Base-by-base conservation (phyloP, 2,888 invertebrate genomes). In the Cryptophagus acutangulus region DNA sequence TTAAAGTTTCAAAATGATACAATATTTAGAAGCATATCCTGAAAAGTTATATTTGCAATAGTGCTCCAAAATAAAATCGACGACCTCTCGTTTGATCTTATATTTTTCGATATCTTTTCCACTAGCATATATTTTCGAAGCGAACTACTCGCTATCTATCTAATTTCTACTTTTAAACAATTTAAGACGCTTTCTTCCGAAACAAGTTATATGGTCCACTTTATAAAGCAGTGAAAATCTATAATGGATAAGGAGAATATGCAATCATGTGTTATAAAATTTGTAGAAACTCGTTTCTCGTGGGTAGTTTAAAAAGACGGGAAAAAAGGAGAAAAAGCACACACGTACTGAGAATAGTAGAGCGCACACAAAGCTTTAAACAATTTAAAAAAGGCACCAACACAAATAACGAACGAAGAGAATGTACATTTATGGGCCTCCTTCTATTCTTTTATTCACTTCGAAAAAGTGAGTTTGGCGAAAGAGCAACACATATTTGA, bases 341-440 rank as follows among this genome's bases (percentile, higher is more conserved):
- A 20, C 20, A 20, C 9, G 20, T 20, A 8, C 20, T 20, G n/a
- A n/a, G n/a, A 20, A 9, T 20, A 20, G 29, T 29, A 29, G 29
- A 29, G 29, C 12, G 5, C 12, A 10, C 24, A 13, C 12, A 15
- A 3, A 15, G 14, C 31, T 31, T 16, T 31, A 31, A 31, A 31
- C 31, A 31, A 15, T 31, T 31, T 16, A 31, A 31, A 31, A 31
- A 15, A 13, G 5, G 4, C 28, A n/a, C n/a, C n/a, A n/a, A n/a
- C n/a, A 28, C 28, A 28, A 28, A 28, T 28, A 28, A 28, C 4
- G 28, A 4, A n/a, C n/a, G n/a, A 28, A 28, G 10, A 12, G 28
- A 13, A 28, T 28, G 31, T 31, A 31, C 31, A 31, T 31, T 31
- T 31, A 31, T 31, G 31, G 26, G 31, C 16, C 31, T 3, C 12